These are phyloP conservation scores for Diogma glabrata DNA, from an alignment of 2,888 invertebrate genomes.

Conservation along the genomic window DNA sequence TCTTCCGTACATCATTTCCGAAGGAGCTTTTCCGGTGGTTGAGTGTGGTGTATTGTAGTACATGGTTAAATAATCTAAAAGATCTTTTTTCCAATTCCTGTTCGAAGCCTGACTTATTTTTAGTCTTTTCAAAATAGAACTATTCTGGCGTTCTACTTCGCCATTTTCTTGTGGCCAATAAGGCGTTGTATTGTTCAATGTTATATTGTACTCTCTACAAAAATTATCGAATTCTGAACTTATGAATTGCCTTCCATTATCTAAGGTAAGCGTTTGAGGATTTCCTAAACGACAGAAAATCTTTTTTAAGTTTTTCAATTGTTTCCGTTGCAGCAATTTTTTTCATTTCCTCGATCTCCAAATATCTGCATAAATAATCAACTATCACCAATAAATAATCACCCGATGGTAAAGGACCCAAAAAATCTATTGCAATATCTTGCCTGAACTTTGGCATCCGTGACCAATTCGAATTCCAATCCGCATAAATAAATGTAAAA, in stretches of 20 bases:
- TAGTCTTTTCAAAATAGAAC: no score
- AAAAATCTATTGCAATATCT: not conserved
- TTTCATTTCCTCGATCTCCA: not conserved
- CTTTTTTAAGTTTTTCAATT: not conserved
- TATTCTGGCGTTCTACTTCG: slow-evolving; percentile 24
- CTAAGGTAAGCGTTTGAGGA: not conserved
- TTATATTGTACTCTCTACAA: slow-evolving; percentile 17
- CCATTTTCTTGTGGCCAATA: slow-evolving; percentile 23
- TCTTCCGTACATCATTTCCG: no score
- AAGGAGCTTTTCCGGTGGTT: no score
- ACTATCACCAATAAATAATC: not conserved
- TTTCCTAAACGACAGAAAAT: not conserved
- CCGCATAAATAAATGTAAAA: not conserved
- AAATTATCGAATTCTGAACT: slow-evolving; percentile 19
- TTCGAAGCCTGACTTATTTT: no score
- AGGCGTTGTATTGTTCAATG: slow-evolving; percentile 19
- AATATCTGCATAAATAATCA: not conserved
- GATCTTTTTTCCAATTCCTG: no score
- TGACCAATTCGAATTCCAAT: not conserved
- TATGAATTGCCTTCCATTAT: slow-evolving; percentile 15
- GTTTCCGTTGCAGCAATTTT: no score
- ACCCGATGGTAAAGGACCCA: not conserved
- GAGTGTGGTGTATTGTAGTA: no score
- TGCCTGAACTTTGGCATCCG: not conserved
- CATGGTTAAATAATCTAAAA: no score